These are phyloP conservation scores for Sitta carolinensis DNA, from an alignment of 2,797 vertebrate genomes.

Conservation along the genomic window DNA sequence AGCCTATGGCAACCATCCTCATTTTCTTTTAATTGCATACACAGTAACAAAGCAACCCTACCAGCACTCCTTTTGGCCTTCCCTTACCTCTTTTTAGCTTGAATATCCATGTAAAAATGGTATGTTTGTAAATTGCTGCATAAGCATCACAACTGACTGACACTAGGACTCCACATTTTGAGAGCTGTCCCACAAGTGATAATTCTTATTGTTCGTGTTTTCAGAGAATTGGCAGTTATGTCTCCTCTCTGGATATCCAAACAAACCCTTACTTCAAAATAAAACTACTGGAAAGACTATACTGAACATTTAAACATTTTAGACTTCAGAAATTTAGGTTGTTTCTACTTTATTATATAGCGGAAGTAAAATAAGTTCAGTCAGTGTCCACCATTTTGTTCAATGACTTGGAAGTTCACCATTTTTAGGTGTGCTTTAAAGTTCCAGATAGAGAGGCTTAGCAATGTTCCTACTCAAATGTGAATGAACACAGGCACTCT, in stretches of 20 bases:
- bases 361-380: background rate
- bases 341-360: background rate
- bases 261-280: conserved; percentile 75
- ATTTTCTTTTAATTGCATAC: conserved; percentile 12
- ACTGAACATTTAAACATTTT: background rate
- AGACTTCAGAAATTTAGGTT: background rate
- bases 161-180: conserved; percentile 41
- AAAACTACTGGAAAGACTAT: background rate
- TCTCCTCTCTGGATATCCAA: conserved; percentile 79
- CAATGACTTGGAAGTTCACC: background rate
- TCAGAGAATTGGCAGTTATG: conserved; percentile 75
- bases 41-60: conserved; percentile 81
- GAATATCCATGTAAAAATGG: conserved; percentile 75
- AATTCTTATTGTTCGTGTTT: conserved; percentile 77
- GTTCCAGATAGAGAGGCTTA: background rate
- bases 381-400: background rate
- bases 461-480: background rate
- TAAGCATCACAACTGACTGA: conserved; percentile 80
- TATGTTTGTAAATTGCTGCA: conserved; percentile 79
- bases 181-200: conserved; percentile 79
- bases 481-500: background rate
- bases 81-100: conserved; percentile 80
- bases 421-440: background rate
- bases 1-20: background rate
- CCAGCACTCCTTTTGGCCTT: conserved; percentile 78